Evolutionary conservation across 2,888 invertebrate genomes (phyloP).

Genomic region (Drosophila niveifrons): DNA sequence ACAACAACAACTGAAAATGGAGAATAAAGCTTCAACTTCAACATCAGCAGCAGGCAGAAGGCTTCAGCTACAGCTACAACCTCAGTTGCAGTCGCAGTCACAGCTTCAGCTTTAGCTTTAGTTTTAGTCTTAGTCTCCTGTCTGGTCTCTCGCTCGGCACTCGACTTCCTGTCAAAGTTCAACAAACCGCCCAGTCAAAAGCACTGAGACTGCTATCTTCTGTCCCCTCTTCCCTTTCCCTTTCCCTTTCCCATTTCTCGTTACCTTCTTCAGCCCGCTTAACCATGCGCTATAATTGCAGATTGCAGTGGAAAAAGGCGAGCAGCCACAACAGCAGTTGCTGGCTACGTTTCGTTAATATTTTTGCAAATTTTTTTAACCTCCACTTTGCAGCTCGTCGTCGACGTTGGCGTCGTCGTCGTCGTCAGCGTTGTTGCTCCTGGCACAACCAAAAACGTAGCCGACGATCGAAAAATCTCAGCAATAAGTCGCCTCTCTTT

Average conservation of each 20-base stretch:
- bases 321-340: conserved; percentile 60
- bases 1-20: conserved; percentile 12
- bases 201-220: conserved; percentile 44
- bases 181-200: conserved; percentile 76
- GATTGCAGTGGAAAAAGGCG: conserved; percentile 79
- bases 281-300: conserved; percentile 73
- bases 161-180: conserved; percentile 78
- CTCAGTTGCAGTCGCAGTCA: conserved; percentile 4
- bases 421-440: conserved; percentile 41
- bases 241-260: neutral
- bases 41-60: conserved; percentile 50
- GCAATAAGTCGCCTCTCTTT: conserved; percentile 23
- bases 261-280: conserved; percentile 15
- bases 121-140: conserved; percentile 64
- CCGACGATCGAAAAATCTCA: conserved; percentile 60
- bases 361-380: conserved; percentile 80
- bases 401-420: conserved; percentile 19
- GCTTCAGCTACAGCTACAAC: conserved; percentile 12
- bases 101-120: conserved; percentile 40
- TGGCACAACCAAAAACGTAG: conserved; percentile 60
- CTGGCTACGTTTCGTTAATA: conserved; percentile 80
- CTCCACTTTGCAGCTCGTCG: conserved; percentile 76
- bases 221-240: neutral
- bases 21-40: conserved; percentile 56
- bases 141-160: conserved; percentile 50